A percentile compares a stretch with the other conserved stretches of the same genome.
phyloP scores from a whole-genome alignment of 2,888 invertebrate genomes.

The Orthosia gothica region DNA sequence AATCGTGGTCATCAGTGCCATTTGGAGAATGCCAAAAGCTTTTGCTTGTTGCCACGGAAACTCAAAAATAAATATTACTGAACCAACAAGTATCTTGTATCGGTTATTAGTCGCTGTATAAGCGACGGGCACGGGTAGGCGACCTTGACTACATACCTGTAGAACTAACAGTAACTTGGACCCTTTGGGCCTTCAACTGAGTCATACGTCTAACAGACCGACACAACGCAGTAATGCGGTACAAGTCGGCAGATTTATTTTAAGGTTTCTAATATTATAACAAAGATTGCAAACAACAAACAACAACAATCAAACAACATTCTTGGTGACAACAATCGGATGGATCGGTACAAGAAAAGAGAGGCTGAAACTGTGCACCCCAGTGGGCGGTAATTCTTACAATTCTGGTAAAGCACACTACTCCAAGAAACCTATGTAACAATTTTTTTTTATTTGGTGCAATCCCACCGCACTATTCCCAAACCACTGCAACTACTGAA shows the following conservation, averaged over 20 bases:
- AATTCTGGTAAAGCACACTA: not conserved
- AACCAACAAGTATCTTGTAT: not conserved
- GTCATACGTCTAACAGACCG: not conserved
- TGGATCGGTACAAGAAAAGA: not conserved
- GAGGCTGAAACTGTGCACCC: not conserved
- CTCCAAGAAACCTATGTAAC: not conserved
- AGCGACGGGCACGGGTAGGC: conserved; percentile 10
- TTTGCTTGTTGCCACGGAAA: not conserved
- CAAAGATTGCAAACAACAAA: too few species aligned
- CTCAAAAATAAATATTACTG: too few species aligned
- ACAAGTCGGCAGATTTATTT: too few species aligned
- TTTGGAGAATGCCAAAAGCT: not conserved
- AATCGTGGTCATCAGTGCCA: too few species aligned
- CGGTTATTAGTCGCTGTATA: not conserved
- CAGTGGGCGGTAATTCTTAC: not conserved
- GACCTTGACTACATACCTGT: conserved; percentile 1
- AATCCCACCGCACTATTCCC: too few species aligned
- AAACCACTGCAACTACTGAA: too few species aligned
- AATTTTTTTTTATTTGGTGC: too few species aligned
- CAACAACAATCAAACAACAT: too few species aligned
- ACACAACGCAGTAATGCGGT: not conserved
- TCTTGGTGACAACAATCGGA: too few species aligned
- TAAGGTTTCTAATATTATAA: not conserved
- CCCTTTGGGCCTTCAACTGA: not conserved
- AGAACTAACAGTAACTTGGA: not conserved